Evolutionary conservation across 1,140 invertebrate species (phyloP).

Genomic region (Lepeophtheirus salmonis): DNA sequence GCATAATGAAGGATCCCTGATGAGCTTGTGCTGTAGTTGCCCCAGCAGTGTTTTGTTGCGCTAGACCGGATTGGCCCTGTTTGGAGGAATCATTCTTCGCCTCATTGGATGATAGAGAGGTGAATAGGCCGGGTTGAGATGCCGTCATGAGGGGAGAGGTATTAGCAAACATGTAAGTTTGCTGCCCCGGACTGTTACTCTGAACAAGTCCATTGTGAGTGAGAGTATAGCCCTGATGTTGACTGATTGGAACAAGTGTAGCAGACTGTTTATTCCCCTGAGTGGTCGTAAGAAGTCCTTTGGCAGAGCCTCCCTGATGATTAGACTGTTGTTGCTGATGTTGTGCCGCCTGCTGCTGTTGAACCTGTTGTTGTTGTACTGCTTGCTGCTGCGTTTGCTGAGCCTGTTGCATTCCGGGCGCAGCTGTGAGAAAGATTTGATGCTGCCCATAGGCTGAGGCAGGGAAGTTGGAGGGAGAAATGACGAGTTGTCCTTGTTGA

Average conservation of each 20-base stretch:
- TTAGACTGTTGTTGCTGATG: not conserved
- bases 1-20: too few relatives aligned
- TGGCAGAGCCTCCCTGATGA: too few relatives aligned
- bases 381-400: not conserved
- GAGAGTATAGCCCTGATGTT: not conserved
- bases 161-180: not conserved
- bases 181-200: too few relatives aligned
- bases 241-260: not conserved
- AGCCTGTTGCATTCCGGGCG: not conserved
- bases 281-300: too few relatives aligned
- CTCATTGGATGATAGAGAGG: not conserved
- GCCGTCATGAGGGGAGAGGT: not conserved
- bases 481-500: conserved; percentile 4
- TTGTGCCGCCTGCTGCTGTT: not conserved
- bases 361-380: not conserved
- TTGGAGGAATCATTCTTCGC: not conserved
- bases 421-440: not conserved
- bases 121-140: not conserved
- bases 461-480: not conserved
- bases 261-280: not conserved
- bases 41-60: too few relatives aligned
- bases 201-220: not conserved
- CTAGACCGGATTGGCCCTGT: too few relatives aligned
- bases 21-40: not conserved
- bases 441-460: not conserved